Percentiles rank a stretch among this genome's conserved stretches.
These are phyloP conservation scores for Clusia tigrina DNA, from an alignment of 2,888 invertebrate species.

Conservation along the genomic window DNA sequence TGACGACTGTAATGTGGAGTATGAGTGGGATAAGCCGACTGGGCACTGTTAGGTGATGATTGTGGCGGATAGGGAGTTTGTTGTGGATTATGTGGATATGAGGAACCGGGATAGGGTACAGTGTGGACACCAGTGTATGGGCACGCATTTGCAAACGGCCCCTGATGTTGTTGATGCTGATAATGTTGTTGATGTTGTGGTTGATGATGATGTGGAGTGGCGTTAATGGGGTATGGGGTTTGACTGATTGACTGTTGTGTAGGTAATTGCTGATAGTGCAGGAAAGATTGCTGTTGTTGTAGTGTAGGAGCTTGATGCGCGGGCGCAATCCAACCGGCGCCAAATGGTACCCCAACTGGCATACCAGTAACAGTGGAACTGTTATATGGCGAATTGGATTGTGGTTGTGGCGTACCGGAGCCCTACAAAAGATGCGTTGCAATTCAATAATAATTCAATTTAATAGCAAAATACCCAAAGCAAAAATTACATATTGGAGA, in stretches of 20 bases:
- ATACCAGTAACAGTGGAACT: constrained; percentile 38
- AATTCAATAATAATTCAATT: constrained; percentile 22
- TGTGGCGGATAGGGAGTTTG: constrained; percentile 27
- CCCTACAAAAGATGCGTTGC: constrained; percentile 56
- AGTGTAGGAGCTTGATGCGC: constrained; percentile 42
- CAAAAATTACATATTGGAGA: too few species aligned
- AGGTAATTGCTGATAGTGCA: constrained; percentile 38
- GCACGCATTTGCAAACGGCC: constrained; percentile 26
- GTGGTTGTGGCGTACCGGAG: constrained; percentile 60
- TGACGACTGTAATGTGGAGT: constrained; percentile 35
- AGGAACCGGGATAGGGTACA: constrained; percentile 45
- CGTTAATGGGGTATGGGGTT: constrained; percentile 21
- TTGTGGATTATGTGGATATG: constrained; percentile 38
- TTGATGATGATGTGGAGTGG: constrained; percentile 29
- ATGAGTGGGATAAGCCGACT: constrained; percentile 33
- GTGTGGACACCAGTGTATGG: constrained; percentile 33
- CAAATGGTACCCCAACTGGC: constrained; percentile 54
- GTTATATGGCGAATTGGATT: constrained; percentile 43
- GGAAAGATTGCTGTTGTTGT: constrained; percentile 36
- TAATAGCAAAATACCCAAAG: too few species aligned
- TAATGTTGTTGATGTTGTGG: constrained; percentile 37
- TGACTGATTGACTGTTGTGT: constrained; percentile 13
- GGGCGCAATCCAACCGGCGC: constrained; percentile 59
- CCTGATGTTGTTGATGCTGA: constrained; percentile 31
- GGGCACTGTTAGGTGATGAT: constrained; percentile 5